A percentile compares a stretch with the other conserved stretches of the same genome.
phyloP scores from a whole-genome alignment of 2,797 vertebrate genomes.

The Hylomyscus alleni region DNA sequence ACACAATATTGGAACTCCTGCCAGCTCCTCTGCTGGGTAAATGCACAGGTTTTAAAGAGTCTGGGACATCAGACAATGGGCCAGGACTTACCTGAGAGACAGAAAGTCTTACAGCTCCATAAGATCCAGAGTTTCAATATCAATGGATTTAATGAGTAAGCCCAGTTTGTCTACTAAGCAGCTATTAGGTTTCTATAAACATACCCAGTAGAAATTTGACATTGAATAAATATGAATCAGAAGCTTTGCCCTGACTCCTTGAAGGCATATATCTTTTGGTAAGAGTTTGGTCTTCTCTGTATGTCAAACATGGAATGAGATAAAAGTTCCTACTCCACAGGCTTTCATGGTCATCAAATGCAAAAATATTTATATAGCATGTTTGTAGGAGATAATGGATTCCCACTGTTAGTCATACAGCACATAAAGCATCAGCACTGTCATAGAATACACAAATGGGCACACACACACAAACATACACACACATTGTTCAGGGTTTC shows the following conservation, averaged over 20 bases:
- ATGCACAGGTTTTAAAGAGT: background rate
- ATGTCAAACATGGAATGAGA: background rate
- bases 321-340: background rate
- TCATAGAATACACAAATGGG: background rate
- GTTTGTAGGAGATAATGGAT: background rate
- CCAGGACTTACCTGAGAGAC: rapidly evolving
- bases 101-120: background rate
- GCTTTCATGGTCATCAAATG: background rate
- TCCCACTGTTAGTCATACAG: background rate
- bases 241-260: background rate
- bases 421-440: background rate
- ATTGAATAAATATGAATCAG: background rate
- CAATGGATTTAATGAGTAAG: background rate
- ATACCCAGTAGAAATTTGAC: background rate
- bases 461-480: background rate
- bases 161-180: background rate
- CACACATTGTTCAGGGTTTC: background rate
- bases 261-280: background rate
- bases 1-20: background rate
- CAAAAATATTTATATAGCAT: background rate
- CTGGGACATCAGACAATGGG: background rate
- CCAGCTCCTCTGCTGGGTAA: background rate
- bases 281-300: background rate
- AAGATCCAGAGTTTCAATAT: background rate
- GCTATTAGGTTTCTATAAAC: background rate